Evolutionary conservation across 2,797 vertebrate species (phyloP).

Genomic region (Lepidocolaptes lacrymiger): DNA sequence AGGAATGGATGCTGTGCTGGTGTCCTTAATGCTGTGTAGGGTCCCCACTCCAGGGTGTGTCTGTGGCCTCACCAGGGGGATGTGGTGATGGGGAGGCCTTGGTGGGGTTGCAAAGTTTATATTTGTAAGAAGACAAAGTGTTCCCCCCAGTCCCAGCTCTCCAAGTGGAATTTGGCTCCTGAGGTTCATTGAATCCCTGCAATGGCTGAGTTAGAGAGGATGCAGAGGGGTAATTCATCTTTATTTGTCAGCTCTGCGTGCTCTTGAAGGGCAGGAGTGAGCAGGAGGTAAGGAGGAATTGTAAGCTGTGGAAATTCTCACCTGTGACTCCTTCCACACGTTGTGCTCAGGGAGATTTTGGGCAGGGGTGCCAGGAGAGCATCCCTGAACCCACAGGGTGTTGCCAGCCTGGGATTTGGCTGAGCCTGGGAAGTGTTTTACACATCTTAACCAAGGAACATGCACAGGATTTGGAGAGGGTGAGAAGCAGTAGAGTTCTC

Average conservation of each 20-base stretch:
- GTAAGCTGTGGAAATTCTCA: conserved; percentile 20
- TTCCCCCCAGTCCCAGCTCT: conserved; percentile 24
- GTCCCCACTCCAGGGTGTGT: not conserved
- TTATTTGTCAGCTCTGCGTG: conserved; percentile 72
- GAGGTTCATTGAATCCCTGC: conserved; percentile 61
- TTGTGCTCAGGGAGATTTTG: not conserved
- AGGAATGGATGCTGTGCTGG: not conserved
- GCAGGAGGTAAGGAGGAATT: conserved; percentile 53
- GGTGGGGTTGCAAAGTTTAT: not conserved
- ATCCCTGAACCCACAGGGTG: not conserved
- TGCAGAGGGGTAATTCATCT: conserved; percentile 71
- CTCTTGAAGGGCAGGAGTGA: conserved; percentile 70
- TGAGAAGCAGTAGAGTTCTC: not conserved
- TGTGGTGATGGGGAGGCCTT: not conserved
- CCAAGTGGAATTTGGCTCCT: conserved; percentile 56
- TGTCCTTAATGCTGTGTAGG: accelerated
- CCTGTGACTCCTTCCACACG: not conserved
- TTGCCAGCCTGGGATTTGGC: not conserved
- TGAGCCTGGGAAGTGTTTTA: not conserved
- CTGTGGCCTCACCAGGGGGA: not conserved
- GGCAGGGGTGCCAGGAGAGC: not conserved
- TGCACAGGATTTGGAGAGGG: not conserved
- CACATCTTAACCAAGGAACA: accelerated
- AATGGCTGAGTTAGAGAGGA: conserved; percentile 63
- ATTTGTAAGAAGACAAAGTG: not conserved